Evolutionary conservation across 2,113 vertebrate species (phyloP).

Genomic region (Ceyx margarethae): DNA sequence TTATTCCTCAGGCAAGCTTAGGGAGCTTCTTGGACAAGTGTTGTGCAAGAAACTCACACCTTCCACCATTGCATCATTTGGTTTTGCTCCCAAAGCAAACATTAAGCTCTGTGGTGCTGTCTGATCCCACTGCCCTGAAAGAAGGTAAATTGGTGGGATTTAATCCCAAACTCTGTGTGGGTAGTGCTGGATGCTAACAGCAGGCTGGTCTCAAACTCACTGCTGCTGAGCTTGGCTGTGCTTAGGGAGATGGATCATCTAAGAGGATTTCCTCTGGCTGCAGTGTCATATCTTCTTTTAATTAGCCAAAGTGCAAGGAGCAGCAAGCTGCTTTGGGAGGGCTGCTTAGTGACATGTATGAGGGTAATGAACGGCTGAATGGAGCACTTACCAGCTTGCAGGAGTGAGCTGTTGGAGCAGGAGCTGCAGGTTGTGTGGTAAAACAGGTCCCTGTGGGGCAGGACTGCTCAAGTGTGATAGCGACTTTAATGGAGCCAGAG

Average conservation of each 20-base stretch:
- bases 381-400: background rate
- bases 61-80: background rate
- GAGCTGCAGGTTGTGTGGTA: background rate
- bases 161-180: background rate
- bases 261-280: background rate
- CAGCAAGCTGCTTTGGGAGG: background rate
- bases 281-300: background rate
- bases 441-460: fast-evolving
- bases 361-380: background rate
- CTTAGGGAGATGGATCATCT: background rate
- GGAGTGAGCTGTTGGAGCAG: fast-evolving
- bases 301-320: background rate
- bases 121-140: background rate
- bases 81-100: background rate
- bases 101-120: background rate
- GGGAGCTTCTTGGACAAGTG: background rate
- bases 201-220: background rate
- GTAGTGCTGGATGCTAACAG: background rate
- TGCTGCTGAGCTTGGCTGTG: background rate
- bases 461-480: background rate
- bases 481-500: background rate
- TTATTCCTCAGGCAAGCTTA: background rate
- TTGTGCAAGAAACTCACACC: background rate
- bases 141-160: background rate
- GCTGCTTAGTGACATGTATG: fast-evolving